Evolutionary conservation across 2,888 invertebrate genomes (phyloP), one percentile per base, ranked within the genome.

Genomic region (Herminia tarsipennalis): DNA sequence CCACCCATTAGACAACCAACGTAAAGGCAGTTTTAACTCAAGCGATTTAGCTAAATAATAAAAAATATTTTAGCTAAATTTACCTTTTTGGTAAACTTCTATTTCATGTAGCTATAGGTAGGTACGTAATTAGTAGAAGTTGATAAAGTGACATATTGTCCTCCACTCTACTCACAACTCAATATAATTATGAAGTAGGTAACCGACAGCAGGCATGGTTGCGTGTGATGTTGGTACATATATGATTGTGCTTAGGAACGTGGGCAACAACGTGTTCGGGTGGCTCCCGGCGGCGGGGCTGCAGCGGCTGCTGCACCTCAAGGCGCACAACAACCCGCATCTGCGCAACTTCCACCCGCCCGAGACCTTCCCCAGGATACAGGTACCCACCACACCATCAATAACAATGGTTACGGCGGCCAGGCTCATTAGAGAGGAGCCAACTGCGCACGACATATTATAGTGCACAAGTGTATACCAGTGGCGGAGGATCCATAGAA

Each of bases 261-360:
- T 98, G 63, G 98, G 97, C 25, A 96, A 97, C 88, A 98, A 98
- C 82, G 88, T 94, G 43, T 98, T 98, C 86, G 94, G 97, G 6
- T 92, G 92, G 55, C 90, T 99, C 67, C 98, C 98, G 29, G 94
- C 96, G 30, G 93, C 93, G 41, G 98, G 98, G 0, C 92, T 98
- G 54, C 94, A 95, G 65, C 94, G 94, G 1, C 90, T 98, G 44
- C 92, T 96, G 28, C 97, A 97, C 75, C 92, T 98, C 62, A 98
- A 98, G 88, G 97, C 97, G 18, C 98, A 97, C 92, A 97, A 98
- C 88, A 98, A 98, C 91, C 96, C 96, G 0, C 93, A 95, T 61
- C 92, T 98, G 56, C 92, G 95, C 27, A 96, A 96, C 70, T 98
- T 98, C 83, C 98, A 98, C 18, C 93, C 95, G 1, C 96, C 98